A percentile compares a stretch with the other conserved stretches of the same genome.
phyloP scores from a whole-genome alignment of 2,888 invertebrate species.

The Cataglyphis cursor region DNA sequence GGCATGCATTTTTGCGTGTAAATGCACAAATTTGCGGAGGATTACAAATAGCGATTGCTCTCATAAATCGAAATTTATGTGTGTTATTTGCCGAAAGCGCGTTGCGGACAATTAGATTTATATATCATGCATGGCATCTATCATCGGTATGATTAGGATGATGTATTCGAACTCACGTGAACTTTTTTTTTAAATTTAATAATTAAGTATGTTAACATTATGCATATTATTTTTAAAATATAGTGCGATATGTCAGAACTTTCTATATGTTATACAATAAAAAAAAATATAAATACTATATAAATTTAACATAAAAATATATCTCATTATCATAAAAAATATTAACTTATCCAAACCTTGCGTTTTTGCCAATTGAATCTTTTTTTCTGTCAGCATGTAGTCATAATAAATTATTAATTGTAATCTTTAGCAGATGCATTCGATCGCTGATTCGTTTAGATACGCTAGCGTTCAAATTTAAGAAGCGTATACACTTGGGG shows the following conservation, averaged over 20 bases:
- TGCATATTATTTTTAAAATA: background rate
- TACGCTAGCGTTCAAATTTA: slow-evolving; percentile 52
- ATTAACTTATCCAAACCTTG: background rate
- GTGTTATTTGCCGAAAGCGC: slow-evolving; percentile 25
- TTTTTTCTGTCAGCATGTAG: background rate
- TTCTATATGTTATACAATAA: background rate
- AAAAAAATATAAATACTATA: background rate
- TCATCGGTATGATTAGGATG: slow-evolving; percentile 60
- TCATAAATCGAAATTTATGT: background rate
- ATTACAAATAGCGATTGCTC: slow-evolving; percentile 76
- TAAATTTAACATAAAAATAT: background rate
- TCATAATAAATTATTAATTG: slow-evolving; percentile 69
- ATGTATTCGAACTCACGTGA: slow-evolving; percentile 62
- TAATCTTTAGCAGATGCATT: slow-evolving; percentile 65
- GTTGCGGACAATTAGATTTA: slow-evolving; percentile 62
- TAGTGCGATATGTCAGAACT: background rate
- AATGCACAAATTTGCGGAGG: slow-evolving; percentile 72
- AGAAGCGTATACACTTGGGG: slow-evolving; percentile 46
- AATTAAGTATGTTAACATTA: background rate
- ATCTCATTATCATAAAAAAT: background rate
- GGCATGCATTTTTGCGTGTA: slow-evolving; percentile 78
- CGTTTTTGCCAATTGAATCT: background rate
- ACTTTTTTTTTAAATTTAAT: slow-evolving; percentile 39
- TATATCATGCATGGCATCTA: slow-evolving; percentile 65
- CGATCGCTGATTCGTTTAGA: slow-evolving; percentile 72